Base-by-base conservation (phyloP, 2,888 invertebrate genomes). In the Leptopterna dolabrata region DNA sequence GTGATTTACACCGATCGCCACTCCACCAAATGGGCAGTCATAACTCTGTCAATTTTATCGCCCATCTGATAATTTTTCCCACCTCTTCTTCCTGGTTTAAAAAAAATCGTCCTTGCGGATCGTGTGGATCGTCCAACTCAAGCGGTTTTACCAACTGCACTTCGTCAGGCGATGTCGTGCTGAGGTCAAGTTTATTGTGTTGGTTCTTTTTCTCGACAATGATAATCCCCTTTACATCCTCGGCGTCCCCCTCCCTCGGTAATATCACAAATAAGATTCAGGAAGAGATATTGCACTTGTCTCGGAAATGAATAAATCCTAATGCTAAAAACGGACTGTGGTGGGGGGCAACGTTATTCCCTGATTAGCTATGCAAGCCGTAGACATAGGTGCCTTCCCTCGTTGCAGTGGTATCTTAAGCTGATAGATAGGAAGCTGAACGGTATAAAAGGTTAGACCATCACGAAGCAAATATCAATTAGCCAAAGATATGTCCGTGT, bases 121-220 rank as follows among this genome's bases (percentile, higher is more conserved):
- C 55, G 78, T 43, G 27, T 73, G 43, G 19, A 76, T 36, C n/a
- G 29, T 29, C 19, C 11, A 16, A 24, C 78, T 45, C 78, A 45
- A 78, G 24, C 45, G 24, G 24, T n/a, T 78, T 78, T 24, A 13
- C 47, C 85, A 85, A 85, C 73, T 85, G 85, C 85, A 76, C n/a
- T 71, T 85, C 29, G 85, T 85, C 85, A 85, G 85, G 85, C 85
- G 85, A 85, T 85, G 85, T 45, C 85, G 85, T 85, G 85, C 85
- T 2, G 24, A n/a, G 85, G 76, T 73, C 73, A 76, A 85, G 76
- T 85, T 85, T 73, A 73, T 55, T 51, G 30, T 81, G 81, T 51
- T 43, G 55, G 81, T 81, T n/a, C n/a, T n/a, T 81, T 81, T 81
- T 45, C 16, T 2, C 19, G 36, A 9, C 16, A 9, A 29, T 19